A percentile compares a stretch with the other conserved stretches of the same genome.
phyloP scores from a whole-genome alignment of 2,888 invertebrate genomes.

The Pterostichus madidus region DNA sequence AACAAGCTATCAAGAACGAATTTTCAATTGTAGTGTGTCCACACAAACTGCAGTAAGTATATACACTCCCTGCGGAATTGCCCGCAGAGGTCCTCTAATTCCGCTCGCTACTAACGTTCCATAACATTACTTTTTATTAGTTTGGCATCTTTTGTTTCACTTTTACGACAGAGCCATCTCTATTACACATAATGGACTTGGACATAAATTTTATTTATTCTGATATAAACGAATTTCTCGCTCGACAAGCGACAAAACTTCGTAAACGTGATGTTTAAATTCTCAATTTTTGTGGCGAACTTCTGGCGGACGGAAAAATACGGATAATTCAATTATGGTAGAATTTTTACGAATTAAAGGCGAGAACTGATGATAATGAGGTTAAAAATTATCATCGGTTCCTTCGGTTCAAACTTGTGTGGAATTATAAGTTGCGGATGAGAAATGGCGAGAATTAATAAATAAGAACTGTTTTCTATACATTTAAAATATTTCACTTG shows the following conservation, averaged over 20 bases:
- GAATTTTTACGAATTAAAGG: conserved; percentile 38
- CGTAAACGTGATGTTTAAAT: conserved; percentile 29
- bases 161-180: conserved; percentile 16
- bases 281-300: conserved; percentile 4
- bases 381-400: conserved; percentile 22
- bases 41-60: no score
- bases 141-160: conserved; percentile 36
- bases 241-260: background rate
- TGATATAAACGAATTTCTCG: conserved; percentile 34
- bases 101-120: background rate
- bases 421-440: background rate
- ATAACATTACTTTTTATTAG: conserved; percentile 51
- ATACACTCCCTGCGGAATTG: background rate
- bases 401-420: background rate
- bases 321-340: conserved; percentile 20
- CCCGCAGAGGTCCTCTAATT: background rate
- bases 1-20: background rate
- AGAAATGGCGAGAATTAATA: background rate
- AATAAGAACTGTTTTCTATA: background rate
- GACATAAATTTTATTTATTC: conserved; percentile 46
- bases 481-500: no score
- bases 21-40: background rate
- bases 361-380: conserved; percentile 22
- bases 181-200: conserved; percentile 2
- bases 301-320: background rate